A percentile compares a stretch with the other conserved stretches of the same genome.
These are phyloP conservation scores for Tragulus kanchil DNA, from an alignment of 2,113 vertebrate species.

Conservation along the genomic window DNA sequence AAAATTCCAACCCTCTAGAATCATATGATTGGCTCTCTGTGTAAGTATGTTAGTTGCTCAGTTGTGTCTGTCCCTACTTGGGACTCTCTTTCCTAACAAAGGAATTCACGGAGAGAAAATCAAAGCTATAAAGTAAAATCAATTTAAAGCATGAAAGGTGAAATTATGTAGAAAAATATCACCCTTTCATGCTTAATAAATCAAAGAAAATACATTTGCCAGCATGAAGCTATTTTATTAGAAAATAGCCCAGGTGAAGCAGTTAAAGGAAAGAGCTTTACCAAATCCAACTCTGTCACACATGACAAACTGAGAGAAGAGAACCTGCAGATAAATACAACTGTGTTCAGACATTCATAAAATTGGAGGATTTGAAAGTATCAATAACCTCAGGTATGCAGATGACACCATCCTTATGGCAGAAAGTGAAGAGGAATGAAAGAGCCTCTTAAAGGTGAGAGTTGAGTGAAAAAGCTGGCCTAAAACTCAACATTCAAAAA, in stretches of 20 bases:
- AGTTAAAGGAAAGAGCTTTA: background rate
- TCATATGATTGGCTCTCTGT: background rate
- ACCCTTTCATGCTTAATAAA: slow-evolving; percentile 43
- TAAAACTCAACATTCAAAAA: too few species aligned
- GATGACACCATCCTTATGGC: too few species aligned
- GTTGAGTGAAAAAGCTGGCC: too few species aligned
- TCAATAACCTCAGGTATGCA: too few species aligned
- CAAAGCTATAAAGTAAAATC: background rate
- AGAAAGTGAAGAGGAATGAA: too few species aligned
- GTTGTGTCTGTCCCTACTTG: background rate
- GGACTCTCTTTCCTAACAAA: background rate
- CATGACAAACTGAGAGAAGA: background rate
- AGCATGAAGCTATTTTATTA: background rate
- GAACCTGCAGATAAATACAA: background rate
- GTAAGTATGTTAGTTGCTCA: background rate
- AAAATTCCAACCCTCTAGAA: background rate
- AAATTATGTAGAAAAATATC: slow-evolving; percentile 46
- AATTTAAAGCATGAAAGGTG: slow-evolving; percentile 8
- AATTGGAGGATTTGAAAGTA: background rate
- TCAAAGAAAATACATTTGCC: background rate
- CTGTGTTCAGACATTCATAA: background rate
- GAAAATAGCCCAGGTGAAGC: background rate
- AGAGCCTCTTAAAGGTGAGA: too few species aligned
- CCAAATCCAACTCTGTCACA: background rate
- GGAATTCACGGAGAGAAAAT: slow-evolving; percentile 1